Base-by-base conservation (phyloP, 1,140 invertebrate species). In the Chrysopa pallens region DNA sequence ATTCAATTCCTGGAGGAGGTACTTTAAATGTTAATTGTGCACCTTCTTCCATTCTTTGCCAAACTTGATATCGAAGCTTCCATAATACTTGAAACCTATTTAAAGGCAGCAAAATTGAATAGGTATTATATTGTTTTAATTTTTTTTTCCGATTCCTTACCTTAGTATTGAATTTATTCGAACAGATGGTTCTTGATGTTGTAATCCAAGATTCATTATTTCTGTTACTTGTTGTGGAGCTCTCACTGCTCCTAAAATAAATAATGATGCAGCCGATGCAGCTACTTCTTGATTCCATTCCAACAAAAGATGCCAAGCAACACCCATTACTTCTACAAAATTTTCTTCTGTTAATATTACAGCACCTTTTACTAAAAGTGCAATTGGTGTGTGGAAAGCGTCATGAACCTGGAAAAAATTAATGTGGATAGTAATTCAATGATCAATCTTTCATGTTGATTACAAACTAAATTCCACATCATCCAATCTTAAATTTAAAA, bases 41-140 rank as follows among this genome's bases (percentile, higher is more conserved):
- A 17, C 85, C 83, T 59, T 98, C 93, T 65, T 99, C 96, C 91
- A 99, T 95, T 46, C 94, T 72, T 1, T 91, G 86, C 94, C 94
- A 98, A 6, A 95, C 90, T 70, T 98, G 95, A 60, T 92, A 95
- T n/a, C 96, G 70, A 50, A 88, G 78, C 57, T 89, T 89, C 95
- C 95, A 99, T 29, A 98, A 68, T 7, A 88, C 80, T 72, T 94
- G 82, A 67, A 96, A 98, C 46, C 86, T 60, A 35, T 31, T 49
- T 6, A 33, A 23, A 23, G 17, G 5, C 5, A 3, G 17, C 1
- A 45, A 33, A 31, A 33, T 4, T 11, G 6, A 11, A 33, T 12
- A 31, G 29, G 6, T 31, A 4, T 33, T 33, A 11, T 31, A 7
- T 7, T 31, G 11, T 31, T 33, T 33, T 33, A 11, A 31, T 11